Evolutionary conservation across 2,797 vertebrate species (phyloP).

Genomic region (Lycodopsis pacificus): DNA sequence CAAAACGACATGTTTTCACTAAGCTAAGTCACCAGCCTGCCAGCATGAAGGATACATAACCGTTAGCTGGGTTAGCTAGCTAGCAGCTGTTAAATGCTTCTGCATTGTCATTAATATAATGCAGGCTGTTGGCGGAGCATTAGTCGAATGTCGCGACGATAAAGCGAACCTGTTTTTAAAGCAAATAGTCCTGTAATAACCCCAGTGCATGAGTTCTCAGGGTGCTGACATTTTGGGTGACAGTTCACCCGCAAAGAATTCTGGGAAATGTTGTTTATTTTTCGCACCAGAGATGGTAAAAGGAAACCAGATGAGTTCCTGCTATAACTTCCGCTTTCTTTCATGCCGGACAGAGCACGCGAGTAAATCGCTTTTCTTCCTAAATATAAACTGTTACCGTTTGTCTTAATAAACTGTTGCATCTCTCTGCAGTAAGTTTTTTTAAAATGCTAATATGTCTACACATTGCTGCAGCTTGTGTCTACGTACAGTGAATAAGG

Average conservation of each 20-base stretch:
- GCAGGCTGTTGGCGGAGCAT: accelerated
- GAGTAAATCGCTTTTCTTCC: not conserved
- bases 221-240: constrained; percentile 79
- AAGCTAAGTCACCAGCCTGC: not conserved
- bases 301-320: not conserved
- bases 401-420: not conserved
- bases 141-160: not conserved
- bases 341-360: too few relatives aligned
- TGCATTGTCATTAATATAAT: accelerated
- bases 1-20: constrained; percentile 56
- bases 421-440: not conserved
- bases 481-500: not conserved
- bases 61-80: not conserved
- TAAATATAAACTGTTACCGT: not conserved
- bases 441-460: too few relatives aligned
- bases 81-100: not conserved
- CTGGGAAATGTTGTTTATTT: constrained; percentile 74
- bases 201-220: constrained; percentile 24
- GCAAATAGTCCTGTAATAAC: not conserved
- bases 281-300: not conserved
- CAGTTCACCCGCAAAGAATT: constrained; percentile 50
- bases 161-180: not conserved
- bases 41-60: not conserved
- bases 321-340: not conserved
- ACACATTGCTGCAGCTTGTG: not conserved